Conservation (phyloP, 2,113 vertebrate species). For the Fukomys damarensis region DNA sequence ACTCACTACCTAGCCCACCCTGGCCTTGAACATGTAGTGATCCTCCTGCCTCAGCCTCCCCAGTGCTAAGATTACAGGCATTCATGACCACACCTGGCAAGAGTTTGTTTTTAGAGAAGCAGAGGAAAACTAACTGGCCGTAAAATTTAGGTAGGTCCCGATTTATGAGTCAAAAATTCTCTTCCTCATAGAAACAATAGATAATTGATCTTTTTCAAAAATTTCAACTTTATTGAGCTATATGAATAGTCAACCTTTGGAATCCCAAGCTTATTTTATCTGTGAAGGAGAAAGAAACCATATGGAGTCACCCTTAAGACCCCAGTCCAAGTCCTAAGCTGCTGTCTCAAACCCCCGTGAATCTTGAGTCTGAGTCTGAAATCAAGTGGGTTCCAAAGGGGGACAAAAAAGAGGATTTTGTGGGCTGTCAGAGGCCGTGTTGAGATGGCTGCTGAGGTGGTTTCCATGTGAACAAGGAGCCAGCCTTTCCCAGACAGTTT, state of each 20-base stretch:
- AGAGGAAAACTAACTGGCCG: fast-evolving
- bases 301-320: neutral
- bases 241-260: neutral
- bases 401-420: no score
- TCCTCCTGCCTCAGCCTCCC: neutral
- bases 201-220: neutral
- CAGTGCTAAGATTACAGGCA: neutral
- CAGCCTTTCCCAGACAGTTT: neutral
- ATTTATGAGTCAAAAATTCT: neutral
- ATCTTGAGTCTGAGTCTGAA: neutral
- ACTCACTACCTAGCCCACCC: neutral
- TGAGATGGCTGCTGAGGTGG: neutral
- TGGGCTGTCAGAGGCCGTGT: fast-evolving
- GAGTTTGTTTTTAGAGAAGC: constrained; percentile 36
- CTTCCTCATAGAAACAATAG: neutral
- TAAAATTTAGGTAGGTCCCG: constrained; percentile 29
- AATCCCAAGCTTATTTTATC: neutral
- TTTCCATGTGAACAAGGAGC: neutral
- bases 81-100: neutral
- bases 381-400: fast-evolving
- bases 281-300: neutral
- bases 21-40: neutral
- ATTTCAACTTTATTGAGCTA: neutral
- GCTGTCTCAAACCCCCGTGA: no score
- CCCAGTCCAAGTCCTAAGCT: neutral